A percentile compares a stretch with the other conserved stretches of the same genome.
Evolutionary conservation across 2,113 vertebrate genomes (phyloP).

Genomic region (Vimba vimba): DNA sequence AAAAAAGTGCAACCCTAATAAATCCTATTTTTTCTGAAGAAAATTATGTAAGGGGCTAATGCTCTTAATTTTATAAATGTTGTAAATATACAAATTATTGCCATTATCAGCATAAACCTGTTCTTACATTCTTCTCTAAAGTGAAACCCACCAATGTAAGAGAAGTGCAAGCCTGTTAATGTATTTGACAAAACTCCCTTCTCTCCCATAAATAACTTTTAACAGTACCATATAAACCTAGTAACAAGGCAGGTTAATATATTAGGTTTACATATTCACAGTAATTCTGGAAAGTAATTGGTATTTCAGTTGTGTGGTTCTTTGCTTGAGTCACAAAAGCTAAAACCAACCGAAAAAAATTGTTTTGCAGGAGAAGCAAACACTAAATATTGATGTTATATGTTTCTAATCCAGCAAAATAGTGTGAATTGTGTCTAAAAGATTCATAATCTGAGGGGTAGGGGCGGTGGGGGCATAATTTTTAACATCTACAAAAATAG

Average conservation of each 20-base stretch:
- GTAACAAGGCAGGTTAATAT: conserved; percentile 45
- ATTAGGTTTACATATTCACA: conserved; percentile 53
- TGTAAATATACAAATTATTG: conserved; percentile 60
- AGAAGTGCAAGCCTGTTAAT: conserved; percentile 42
- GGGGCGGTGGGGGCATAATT: conserved; percentile 15
- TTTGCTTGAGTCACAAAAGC: conserved; percentile 41
- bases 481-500: conserved; percentile 74
- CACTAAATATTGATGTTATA: background rate
- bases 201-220: conserved; percentile 42
- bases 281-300: conserved; percentile 53
- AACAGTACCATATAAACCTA: conserved; percentile 52
- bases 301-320: conserved; percentile 52
- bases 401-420: conserved; percentile 38
- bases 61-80: conserved; percentile 53
- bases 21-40: conserved; percentile 3
- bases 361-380: conserved; percentile 22
- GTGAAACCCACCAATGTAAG: conserved; percentile 15
- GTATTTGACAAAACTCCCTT: conserved; percentile 41
- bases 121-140: conserved; percentile 10
- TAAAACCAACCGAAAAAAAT: conserved; percentile 39
- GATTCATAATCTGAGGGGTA: conserved; percentile 20
- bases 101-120: conserved; percentile 48
- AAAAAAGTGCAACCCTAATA: conserved; percentile 57
- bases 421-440: background rate
- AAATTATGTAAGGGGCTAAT: conserved; percentile 44